Evolutionary conservation across 2,888 invertebrate genomes (phyloP).

Genomic region (Philopedon plagiatum): DNA sequence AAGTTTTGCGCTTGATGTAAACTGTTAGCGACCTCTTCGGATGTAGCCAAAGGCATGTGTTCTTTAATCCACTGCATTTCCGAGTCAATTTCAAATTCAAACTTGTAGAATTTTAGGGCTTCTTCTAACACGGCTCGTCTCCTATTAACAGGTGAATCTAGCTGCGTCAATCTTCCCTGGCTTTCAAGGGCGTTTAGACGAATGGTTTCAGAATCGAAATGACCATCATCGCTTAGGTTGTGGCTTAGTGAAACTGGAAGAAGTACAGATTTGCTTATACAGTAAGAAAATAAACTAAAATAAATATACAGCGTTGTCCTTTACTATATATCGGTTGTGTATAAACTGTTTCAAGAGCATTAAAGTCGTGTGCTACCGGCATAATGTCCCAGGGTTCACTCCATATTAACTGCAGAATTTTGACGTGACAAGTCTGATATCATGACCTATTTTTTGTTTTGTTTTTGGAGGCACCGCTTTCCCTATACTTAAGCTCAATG

Average conservation of each 20-base stretch:
- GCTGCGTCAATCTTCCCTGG: slow-evolving; percentile 77
- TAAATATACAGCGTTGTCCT: too few species aligned
- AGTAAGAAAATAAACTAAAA: too few species aligned
- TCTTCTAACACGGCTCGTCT: slow-evolving; percentile 87
- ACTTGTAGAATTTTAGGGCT: slow-evolving; percentile 89
- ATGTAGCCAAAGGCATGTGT: slow-evolving; percentile 85
- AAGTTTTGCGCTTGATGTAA: slow-evolving; percentile 93
- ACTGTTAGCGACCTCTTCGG: slow-evolving; percentile 84
- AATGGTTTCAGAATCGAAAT: slow-evolving; percentile 94
- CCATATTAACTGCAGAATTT: too few species aligned
- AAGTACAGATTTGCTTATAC: too few species aligned
- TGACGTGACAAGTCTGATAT: too few species aligned
- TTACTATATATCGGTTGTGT: too few species aligned
- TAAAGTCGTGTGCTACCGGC: too few species aligned
- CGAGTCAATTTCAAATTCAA: slow-evolving; percentile 91
- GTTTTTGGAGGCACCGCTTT: too few species aligned
- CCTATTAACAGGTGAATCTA: slow-evolving; percentile 80
- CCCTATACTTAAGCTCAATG: too few species aligned
- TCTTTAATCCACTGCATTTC: slow-evolving; percentile 97
- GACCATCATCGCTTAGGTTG: slow-evolving; percentile 93
- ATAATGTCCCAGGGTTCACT: too few species aligned
- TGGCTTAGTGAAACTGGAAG: slow-evolving; percentile 83
- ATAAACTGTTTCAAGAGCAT: too few species aligned
- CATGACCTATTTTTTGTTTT: too few species aligned
- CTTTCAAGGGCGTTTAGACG: slow-evolving; percentile 83